Evolutionary conservation across 2,888 invertebrate species (phyloP).

Genomic region (Andricus quercusramuli): DNA sequence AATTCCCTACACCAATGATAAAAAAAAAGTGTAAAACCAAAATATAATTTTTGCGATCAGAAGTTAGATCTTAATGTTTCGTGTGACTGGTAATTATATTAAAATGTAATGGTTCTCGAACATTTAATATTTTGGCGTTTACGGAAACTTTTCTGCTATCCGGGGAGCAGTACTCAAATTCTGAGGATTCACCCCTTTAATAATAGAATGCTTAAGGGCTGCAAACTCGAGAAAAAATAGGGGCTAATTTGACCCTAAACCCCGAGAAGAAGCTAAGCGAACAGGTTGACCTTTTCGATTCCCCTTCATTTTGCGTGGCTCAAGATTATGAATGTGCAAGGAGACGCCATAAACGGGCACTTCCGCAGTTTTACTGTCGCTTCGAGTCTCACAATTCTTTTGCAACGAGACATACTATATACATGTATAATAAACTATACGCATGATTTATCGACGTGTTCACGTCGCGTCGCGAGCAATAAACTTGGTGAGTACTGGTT

Average conservation of each 20-base stretch:
- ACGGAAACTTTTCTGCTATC: too few relatives aligned
- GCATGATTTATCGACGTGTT: slow-evolving; percentile 11
- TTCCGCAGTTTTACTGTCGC: not conserved
- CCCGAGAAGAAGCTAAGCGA: not conserved
- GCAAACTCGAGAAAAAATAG: too few relatives aligned
- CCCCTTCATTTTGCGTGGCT: not conserved
- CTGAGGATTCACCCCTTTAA: too few relatives aligned
- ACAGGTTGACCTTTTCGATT: not conserved
- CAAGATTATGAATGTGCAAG: not conserved
- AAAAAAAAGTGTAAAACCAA: too few relatives aligned
- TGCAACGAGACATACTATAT: not conserved
- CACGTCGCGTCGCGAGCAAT: not conserved
- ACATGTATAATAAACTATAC: not conserved
- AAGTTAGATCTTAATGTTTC: too few relatives aligned
- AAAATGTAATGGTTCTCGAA: too few relatives aligned
- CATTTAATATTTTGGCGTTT: too few relatives aligned
- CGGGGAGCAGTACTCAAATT: too few relatives aligned
- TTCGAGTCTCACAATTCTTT: not conserved
- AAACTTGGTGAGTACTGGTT: not conserved
- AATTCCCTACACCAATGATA: too few relatives aligned
- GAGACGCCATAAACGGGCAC: not conserved
- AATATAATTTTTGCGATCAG: too few relatives aligned
- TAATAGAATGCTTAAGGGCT: too few relatives aligned
- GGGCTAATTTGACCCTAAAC: not conserved
- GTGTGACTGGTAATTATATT: too few relatives aligned